A percentile compares a stretch with the other conserved stretches of the same genome.
These are phyloP conservation scores for Phengaris alcon DNA, from an alignment of 2,888 invertebrate genomes.

Conservation along the genomic window DNA sequence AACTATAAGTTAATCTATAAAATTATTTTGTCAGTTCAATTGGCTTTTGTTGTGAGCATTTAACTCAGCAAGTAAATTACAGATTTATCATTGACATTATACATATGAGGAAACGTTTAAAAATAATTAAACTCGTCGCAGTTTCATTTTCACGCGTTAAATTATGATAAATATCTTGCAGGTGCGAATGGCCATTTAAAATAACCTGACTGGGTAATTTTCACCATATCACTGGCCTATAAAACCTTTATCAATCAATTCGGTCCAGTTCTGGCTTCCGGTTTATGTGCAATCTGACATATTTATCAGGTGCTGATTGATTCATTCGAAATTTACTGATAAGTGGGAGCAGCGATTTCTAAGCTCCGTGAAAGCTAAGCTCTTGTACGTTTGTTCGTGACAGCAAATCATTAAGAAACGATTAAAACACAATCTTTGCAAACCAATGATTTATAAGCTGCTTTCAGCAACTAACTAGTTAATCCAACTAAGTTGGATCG, in stretches of 20 bases:
- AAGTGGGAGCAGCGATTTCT: conserved; percentile 25
- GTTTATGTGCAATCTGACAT: conserved; percentile 31
- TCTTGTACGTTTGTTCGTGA: conserved; percentile 4
- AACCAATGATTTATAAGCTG: neutral
- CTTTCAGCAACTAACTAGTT: neutral
- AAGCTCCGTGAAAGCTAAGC: conserved; percentile 19
- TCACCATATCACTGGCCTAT: conserved; percentile 33
- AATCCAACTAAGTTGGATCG: neutral
- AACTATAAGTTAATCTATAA: no score
- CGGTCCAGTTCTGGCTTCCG: conserved; percentile 33
- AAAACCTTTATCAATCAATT: conserved; percentile 34
- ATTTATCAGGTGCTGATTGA: conserved; percentile 33
- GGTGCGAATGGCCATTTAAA: conserved; percentile 22
- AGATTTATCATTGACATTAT: conserved; percentile 2
- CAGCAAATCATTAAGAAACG: conserved; percentile 12
- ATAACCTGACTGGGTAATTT: conserved; percentile 19
- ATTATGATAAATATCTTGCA: conserved; percentile 20
- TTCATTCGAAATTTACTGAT: conserved; percentile 30
- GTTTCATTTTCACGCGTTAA: conserved; percentile 10
- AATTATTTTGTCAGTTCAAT: neutral
- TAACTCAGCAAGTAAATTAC: neutral
- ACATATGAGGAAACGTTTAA: conserved; percentile 14
- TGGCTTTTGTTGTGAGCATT: neutral
- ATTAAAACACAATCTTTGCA: conserved; percentile 6
- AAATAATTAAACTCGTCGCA: conserved; percentile 5